Percentiles rank a stretch among this genome's conserved stretches.
These are phyloP conservation scores for Lutjanus argentimaculatus DNA, from an alignment of 2,797 vertebrate species.

Conservation along the genomic window DNA sequence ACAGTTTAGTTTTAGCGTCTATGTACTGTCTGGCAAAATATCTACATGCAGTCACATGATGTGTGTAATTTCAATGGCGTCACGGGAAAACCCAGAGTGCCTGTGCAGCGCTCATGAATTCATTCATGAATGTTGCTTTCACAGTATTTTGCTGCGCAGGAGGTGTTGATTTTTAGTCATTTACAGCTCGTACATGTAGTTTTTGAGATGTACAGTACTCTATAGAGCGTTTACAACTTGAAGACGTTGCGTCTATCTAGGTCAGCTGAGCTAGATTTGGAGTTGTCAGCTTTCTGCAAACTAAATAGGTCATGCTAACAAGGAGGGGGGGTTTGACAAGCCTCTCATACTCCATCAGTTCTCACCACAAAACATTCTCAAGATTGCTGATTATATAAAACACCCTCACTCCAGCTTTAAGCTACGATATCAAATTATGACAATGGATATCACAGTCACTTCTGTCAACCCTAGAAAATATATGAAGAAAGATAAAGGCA, in stretches of 20 bases:
- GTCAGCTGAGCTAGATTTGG: constrained; percentile 68
- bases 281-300: constrained; percentile 69
- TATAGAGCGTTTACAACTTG: constrained; percentile 35
- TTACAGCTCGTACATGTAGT: background rate
- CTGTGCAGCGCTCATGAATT: constrained; percentile 8
- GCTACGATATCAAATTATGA: constrained; percentile 45
- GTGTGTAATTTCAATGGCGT: background rate
- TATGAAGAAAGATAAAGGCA: constrained; percentile 4
- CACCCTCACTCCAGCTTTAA: constrained; percentile 30
- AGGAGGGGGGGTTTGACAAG: constrained; percentile 57
- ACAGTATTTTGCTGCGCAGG: background rate
- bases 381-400: constrained; percentile 65
- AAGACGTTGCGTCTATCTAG: constrained; percentile 68
- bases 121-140: constrained; percentile 24
- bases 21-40: background rate
- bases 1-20: background rate
- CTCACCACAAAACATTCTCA: constrained; percentile 57
- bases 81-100: background rate
- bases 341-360: constrained; percentile 50
- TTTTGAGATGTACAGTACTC: constrained; percentile 1
- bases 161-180: constrained; percentile 8
- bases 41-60: background rate
- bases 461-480: constrained; percentile 13
- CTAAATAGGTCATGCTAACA: constrained; percentile 78
- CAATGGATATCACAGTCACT: constrained; percentile 29